Conservation (phyloP, 2,113 vertebrate species). For the Salvelinus alpinus region DNA sequence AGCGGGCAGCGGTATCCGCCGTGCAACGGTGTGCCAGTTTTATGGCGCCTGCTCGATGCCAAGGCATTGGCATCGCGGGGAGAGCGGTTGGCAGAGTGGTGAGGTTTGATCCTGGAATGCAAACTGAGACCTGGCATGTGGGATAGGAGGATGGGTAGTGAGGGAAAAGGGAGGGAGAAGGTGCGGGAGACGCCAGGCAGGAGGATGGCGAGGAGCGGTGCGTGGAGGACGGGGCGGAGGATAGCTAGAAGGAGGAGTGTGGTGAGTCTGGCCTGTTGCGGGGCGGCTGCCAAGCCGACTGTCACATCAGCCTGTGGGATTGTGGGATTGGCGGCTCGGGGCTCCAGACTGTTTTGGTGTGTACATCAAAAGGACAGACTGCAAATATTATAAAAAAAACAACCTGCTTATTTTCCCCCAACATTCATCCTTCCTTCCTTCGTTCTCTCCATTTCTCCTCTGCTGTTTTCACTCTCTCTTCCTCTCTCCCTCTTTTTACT, state of each 20-base stretch:
- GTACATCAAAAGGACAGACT: conserved; percentile 71
- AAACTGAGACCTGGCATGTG: conserved; percentile 65
- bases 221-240: conserved; percentile 34
- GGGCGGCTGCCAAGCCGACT: conserved; percentile 66
- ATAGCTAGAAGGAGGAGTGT: conserved; percentile 40
- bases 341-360: conserved; percentile 72
- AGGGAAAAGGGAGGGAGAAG: conserved; percentile 45
- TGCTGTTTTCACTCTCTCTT: conserved; percentile 24
- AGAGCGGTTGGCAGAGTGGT: conserved; percentile 58
- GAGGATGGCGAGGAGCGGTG: conserved; percentile 31
- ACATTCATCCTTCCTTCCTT: conserved; percentile 25
- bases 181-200: conserved; percentile 26
- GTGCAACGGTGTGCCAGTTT: conserved; percentile 50
- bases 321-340: conserved; percentile 54
- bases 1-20: conserved; percentile 56
- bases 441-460: conserved; percentile 43
- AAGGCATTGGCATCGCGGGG: conserved; percentile 59
- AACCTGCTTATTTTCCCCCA: conserved; percentile 52
- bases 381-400: conserved; percentile 64
- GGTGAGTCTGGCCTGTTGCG: conserved; percentile 36
- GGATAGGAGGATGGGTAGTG: conserved; percentile 48
- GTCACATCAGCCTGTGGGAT: conserved; percentile 68
- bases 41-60: conserved; percentile 50
- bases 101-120: conserved; percentile 57
- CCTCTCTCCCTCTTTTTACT: conserved; percentile 43